Evolutionary conservation across 2,888 invertebrate genomes (phyloP).

Genomic region (Drosophila tripunctata): DNA sequence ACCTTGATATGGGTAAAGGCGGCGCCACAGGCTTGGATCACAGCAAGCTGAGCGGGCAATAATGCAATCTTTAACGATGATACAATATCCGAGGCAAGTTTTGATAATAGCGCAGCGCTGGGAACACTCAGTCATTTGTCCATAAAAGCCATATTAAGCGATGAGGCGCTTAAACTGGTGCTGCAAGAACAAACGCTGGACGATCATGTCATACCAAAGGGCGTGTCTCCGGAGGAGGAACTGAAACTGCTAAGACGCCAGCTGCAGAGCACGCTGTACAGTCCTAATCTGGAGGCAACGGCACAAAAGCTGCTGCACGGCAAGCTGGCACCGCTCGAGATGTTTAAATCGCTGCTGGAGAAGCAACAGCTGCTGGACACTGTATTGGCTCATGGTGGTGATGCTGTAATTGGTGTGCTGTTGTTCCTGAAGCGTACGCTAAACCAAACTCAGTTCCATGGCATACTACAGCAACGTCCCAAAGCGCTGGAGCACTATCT

Average conservation of each 20-base stretch:
- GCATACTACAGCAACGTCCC: constrained; percentile 88
- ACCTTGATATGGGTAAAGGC: constrained; percentile 70
- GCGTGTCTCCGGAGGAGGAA: constrained; percentile 83
- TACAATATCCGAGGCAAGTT: constrained; percentile 83
- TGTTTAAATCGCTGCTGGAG: constrained; percentile 87
- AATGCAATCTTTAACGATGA: constrained; percentile 79
- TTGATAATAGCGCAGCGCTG: constrained; percentile 73
- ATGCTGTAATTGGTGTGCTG: constrained; percentile 88
- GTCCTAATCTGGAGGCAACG: constrained; percentile 78
- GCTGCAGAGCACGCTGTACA: constrained; percentile 79
- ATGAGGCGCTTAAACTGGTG: constrained; percentile 77
- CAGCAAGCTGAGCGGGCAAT: constrained; percentile 44
- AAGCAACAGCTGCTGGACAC: constrained; percentile 90
- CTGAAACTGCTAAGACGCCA: constrained; percentile 81
- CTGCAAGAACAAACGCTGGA: constrained; percentile 81
- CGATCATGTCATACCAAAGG: constrained; percentile 77
- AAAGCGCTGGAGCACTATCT: constrained; percentile 90
- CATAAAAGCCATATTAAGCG: constrained; percentile 81
- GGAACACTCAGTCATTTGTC: constrained; percentile 80
- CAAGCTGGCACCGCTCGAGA: constrained; percentile 85
- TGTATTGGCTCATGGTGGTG: constrained; percentile 89
- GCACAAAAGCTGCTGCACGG: constrained; percentile 85
- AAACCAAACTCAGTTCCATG: constrained; percentile 89
- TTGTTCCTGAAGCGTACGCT: constrained; percentile 91
- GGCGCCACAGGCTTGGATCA: constrained; percentile 1